These are phyloP conservation scores for Amazona finschi DNA, from an alignment of 2,797 vertebrate species.

Conservation along the genomic window DNA sequence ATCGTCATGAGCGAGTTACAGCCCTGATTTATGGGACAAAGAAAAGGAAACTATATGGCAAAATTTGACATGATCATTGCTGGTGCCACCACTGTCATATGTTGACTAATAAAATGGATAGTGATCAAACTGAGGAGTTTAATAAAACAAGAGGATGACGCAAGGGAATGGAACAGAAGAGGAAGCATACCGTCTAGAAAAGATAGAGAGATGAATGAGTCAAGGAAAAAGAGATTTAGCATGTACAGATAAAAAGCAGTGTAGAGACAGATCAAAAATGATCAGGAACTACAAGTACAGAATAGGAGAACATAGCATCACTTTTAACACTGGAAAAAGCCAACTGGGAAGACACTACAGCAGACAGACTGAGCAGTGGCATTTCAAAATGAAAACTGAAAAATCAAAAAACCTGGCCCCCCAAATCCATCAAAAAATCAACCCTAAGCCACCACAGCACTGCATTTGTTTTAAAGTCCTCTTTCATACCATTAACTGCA, in stretches of 20 bases:
- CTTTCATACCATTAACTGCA: neutral
- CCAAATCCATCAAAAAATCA: neutral
- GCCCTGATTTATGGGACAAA: neutral
- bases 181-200: neutral
- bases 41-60: neutral
- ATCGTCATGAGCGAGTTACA: neutral
- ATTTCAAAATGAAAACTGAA: neutral
- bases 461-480: neutral
- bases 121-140: neutral
- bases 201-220: neutral
- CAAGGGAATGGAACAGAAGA: neutral
- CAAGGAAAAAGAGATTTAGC: slow-evolving; percentile 28
- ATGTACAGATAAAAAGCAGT: neutral
- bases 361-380: neutral
- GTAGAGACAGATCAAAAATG: slow-evolving; percentile 7
- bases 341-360: neutral
- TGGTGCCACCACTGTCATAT: neutral
- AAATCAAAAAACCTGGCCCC: neutral
- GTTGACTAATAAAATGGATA: neutral
- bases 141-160: neutral
- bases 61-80: neutral
- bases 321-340: slow-evolving; percentile 2
- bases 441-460: neutral
- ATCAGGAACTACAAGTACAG: slow-evolving; percentile 14
- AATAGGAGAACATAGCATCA: slow-evolving; percentile 5